Conservation (phyloP, 2,888 invertebrate genomes). For the Cataglyphis rosenhaueri region DNA sequence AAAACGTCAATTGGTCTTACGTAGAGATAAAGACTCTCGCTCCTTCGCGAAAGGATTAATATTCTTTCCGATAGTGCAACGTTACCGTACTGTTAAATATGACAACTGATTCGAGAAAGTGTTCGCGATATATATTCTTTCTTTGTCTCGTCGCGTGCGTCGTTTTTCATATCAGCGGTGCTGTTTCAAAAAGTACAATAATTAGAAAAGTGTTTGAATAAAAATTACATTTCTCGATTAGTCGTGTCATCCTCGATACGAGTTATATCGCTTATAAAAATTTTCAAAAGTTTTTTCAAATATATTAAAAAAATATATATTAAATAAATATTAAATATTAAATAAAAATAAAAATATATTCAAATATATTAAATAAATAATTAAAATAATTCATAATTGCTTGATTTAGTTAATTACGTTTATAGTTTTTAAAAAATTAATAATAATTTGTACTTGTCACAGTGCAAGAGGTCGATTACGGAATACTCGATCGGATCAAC, state of each 20-base stretch:
- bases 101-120: too few species aligned
- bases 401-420: background rate
- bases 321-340: too few species aligned
- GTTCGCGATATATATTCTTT: background rate
- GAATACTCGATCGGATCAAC: conserved; percentile 59
- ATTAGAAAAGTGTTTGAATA: background rate
- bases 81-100: background rate
- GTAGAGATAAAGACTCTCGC: background rate
- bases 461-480: background rate
- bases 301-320: too few species aligned
- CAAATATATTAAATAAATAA: too few species aligned
- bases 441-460: background rate
- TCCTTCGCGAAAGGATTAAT: background rate
- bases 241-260: background rate
- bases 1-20: background rate
- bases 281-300: too few species aligned
- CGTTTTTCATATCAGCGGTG: background rate
- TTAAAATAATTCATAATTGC: background rate
- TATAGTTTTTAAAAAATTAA: background rate
- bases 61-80: background rate
- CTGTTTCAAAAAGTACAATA: background rate
- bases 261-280: background rate
- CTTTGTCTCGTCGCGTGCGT: background rate
- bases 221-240: background rate
- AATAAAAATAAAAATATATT: too few species aligned